Percentiles rank a stretch among this genome's conserved stretches.
These are phyloP conservation scores for Halocynthia roretzi DNA, from an alignment of 23 tunicate genomes.

Conservation along the genomic window DNA sequence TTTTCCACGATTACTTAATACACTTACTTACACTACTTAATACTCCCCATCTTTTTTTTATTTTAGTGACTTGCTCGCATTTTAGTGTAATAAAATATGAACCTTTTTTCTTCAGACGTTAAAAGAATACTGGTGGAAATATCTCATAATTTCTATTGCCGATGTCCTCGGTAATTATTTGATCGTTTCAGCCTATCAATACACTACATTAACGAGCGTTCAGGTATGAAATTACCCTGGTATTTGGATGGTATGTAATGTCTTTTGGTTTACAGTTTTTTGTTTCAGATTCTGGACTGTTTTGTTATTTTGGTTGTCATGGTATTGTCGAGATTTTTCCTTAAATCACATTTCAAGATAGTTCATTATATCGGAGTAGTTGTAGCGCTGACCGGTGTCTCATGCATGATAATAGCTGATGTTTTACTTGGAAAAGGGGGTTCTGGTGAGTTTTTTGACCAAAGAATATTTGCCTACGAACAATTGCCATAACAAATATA, in stretches of 20 bases:
- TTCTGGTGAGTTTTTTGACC: not conserved
- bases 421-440: slow-evolving; percentile 52
- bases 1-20: no score
- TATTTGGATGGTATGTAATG: no score
- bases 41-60: no score
- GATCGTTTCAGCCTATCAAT: slow-evolving; percentile 76
- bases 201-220: slow-evolving; percentile 78
- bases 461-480: not conserved
- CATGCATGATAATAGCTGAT: slow-evolving; percentile 88
- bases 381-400: slow-evolving; percentile 68
- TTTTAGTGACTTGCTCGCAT: no score
- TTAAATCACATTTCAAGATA: slow-evolving; percentile 46
- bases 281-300: slow-evolving; percentile 63
- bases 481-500: not conserved
- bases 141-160: slow-evolving; percentile 37
- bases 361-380: slow-evolving; percentile 68
- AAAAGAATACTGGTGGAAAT: slow-evolving; percentile 64
- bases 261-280: not conserved
- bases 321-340: slow-evolving; percentile 60
- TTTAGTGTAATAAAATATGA: not conserved
- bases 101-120: slow-evolving; percentile 27
- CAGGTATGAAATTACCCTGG: slow-evolving; percentile 36
- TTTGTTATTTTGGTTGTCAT: slow-evolving; percentile 66
- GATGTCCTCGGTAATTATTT: slow-evolving; percentile 80
- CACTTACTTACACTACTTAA: no score